phyloP scores from a whole-genome alignment of 2,888 invertebrate genomes.

The Phortica magna region DNA sequence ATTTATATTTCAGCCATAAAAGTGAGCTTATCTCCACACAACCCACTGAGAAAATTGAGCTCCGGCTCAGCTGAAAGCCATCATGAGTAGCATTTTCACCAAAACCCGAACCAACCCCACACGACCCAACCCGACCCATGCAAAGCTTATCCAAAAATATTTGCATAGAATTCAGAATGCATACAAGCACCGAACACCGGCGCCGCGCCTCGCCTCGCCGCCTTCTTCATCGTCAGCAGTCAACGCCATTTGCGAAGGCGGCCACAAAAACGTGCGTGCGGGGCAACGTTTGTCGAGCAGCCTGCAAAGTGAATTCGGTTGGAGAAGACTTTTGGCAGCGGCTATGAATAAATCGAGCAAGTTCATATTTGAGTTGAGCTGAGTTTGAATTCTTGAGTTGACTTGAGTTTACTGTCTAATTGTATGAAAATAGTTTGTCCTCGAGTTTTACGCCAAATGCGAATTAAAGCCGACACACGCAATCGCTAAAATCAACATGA shows the following conservation, averaged over 20 bases:
- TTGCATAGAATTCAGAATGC: slow-evolving; percentile 69
- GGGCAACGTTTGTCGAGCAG: slow-evolving; percentile 50
- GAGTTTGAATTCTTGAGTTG: slow-evolving; percentile 59
- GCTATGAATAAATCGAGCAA: neutral
- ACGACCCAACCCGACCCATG: slow-evolving; percentile 38
- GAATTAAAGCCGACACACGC: slow-evolving; percentile 51
- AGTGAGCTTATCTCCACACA: slow-evolving; percentile 40
- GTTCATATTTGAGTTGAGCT: slow-evolving; percentile 29
- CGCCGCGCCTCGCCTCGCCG: neutral
- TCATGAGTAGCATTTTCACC: slow-evolving; percentile 16
- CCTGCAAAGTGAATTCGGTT: slow-evolving; percentile 46
- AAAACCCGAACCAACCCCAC: no score
- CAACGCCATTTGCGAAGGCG: slow-evolving; percentile 34
- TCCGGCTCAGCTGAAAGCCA: slow-evolving; percentile 60
- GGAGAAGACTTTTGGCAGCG: neutral
- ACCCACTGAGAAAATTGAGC: slow-evolving; percentile 28
- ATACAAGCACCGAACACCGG: slow-evolving; percentile 47
- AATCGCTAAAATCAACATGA: neutral
- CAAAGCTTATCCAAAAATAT: slow-evolving; percentile 65
- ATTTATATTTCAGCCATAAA: slow-evolving; percentile 64
- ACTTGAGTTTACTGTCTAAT: slow-evolving; percentile 59
- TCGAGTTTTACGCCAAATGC: slow-evolving; percentile 51
- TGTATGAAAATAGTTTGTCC: slow-evolving; percentile 66
- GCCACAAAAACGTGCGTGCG: neutral
- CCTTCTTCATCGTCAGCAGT: slow-evolving; percentile 37